Evolutionary conservation across 2,888 invertebrate species (phyloP), one percentile per base, ranked within the genome.

Genomic region (Hyppa rectilinea): DNA sequence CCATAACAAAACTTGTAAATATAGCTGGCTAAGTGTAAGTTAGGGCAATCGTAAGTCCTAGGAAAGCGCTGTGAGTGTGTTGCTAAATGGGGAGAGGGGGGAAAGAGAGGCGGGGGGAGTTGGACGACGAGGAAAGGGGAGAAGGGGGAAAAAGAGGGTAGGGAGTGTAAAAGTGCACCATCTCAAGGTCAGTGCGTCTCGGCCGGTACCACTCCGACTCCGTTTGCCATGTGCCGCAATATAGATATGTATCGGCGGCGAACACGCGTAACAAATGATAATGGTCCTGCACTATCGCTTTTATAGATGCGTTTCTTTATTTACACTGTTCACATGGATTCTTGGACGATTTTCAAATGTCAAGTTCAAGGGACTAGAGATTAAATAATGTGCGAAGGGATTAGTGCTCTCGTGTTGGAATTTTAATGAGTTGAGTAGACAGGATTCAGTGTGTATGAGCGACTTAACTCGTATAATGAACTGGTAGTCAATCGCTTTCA

Each of bases 161-260:
- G 86, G 78, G 80, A 62, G 78, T 78, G 75, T 80, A 81, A 85
- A 88, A 92, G 88, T 94, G 93, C 92, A 92, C 89, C 87, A 85
- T 90, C 88, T 91, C 92, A 94, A 93, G 94, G 94, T 94, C 92
- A 87, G 78, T 81, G 87, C 87, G 90, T 90, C 88, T 86, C 82
- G 88, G 78, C 77, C 82, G 81, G 79, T 81, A 77, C 82, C 72
- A 85, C 83, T 82, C 77, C 79, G 79, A 76, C 83, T 84, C 77
- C 72, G 59, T 79, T 80, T 62, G 63, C 73, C 75, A 56, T 61
- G 60, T 59, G 73, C 85, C 78, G 75, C 70, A 38, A 55, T 40
- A 52, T 66, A 81, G 80, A 81, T 82, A 81, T 80, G 76, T 82
- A 83, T 79, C 80, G 81, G 73, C 71, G 72, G 73, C 71, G 59